Evolutionary conservation across 2,888 invertebrate species (phyloP), one percentile per base, ranked within the genome.

Genomic region (Galeopsomyia nigrocyanea): DNA sequence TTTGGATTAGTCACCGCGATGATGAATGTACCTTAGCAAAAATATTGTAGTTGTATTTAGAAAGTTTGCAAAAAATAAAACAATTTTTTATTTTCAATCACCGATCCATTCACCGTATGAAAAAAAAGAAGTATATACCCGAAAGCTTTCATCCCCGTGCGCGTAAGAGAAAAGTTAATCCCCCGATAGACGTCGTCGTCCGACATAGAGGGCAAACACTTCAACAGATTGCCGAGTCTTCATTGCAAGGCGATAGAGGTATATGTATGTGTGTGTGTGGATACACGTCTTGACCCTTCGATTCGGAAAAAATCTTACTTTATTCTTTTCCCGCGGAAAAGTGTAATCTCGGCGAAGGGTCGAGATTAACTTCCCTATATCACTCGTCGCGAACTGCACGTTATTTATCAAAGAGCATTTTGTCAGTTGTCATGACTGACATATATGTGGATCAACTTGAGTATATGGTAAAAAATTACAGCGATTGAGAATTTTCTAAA

Each of bases 291-390:
- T 7, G 31, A 21, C 47, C 22, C 50, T 53, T 22, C 63, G 31
- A 9, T 31, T 71, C 70, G 78, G 78, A 78, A 79, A 80, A 82
- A 81, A n/a, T 77, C 82, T 80, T 77, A 78, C 77, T 68, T 77
- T 68, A 77, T 39, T 39, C 10, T 39, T 10, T 10, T 77, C 68
- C 76, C 76, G 14, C 49, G n/a, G 73, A 73, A 78, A 80, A 77
- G 76, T 77, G 76, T 81, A 81, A 81, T 81, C 81, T 78, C 77
- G 73, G 73, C 73, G 75, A 79, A 79, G 81, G 78, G 78, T 73
- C 68, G 66, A 77, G 79, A 81, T 81, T 66, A 72, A 65, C 62
- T 62, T 56, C 55, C 47, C 72, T 56, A 64, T 66, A 64, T 66
- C 64, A 14, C 60, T 49, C 14, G n/a, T 51, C 51, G 17, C 50